phyloP scores from a whole-genome alignment of 2,113 vertebrate genomes.

The Motacilla tschutschensis region DNA sequence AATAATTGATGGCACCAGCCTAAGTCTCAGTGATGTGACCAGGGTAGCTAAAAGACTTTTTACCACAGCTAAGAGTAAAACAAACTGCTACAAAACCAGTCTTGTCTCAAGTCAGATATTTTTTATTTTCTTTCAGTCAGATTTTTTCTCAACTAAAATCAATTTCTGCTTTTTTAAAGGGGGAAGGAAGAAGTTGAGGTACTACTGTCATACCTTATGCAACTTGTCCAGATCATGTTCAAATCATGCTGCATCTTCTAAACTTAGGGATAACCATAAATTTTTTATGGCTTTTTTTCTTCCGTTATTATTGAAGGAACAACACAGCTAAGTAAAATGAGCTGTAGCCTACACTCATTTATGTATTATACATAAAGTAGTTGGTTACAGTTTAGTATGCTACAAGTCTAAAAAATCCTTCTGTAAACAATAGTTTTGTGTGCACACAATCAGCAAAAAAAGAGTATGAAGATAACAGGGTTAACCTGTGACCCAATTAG shows the following conservation, averaged over 20 bases:
- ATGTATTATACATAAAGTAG: conserved; percentile 5
- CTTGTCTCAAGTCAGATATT: not conserved
- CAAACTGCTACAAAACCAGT: not conserved
- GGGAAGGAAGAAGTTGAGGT: not conserved
- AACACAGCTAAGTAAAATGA: not conserved
- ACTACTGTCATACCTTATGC: not conserved
- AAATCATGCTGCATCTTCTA: not conserved
- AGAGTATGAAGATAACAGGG: not conserved
- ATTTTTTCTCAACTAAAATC: not conserved
- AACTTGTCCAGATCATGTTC: not conserved
- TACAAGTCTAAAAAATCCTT: not conserved
- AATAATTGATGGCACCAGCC: not conserved
- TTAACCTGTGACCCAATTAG: not conserved
- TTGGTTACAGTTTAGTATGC: not conserved
- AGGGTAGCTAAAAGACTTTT: not conserved
- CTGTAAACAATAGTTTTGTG: not conserved
- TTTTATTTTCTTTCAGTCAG: not conserved
- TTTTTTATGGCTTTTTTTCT: not conserved
- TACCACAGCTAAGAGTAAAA: not conserved
- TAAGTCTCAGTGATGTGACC: not conserved
- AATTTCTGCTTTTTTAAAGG: not conserved
- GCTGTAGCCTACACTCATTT: not conserved
- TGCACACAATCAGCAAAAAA: not conserved
- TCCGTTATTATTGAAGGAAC: not conserved
- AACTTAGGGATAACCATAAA: not conserved